A percentile compares a stretch with the other conserved stretches of the same genome.
Evolutionary conservation across 2,797 vertebrate genomes (phyloP).

Genomic region (Falco berigora): DNA sequence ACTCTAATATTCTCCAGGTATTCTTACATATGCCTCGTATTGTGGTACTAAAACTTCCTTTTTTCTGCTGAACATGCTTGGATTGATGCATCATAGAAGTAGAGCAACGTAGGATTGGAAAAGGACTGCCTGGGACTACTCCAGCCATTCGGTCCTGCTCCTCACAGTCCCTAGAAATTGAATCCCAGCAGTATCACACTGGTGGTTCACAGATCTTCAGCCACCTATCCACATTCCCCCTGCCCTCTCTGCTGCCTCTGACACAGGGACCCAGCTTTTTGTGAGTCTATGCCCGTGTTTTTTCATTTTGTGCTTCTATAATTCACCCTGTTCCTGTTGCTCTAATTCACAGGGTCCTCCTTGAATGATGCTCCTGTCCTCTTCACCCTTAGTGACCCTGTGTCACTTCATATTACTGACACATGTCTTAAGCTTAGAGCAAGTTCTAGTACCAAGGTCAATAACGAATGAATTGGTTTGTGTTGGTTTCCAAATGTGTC

Average conservation of each 20-base stretch:
- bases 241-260: not conserved
- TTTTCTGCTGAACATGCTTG: not conserved
- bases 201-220: not conserved
- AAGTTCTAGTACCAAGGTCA: not conserved
- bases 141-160: not conserved
- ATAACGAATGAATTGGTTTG: not conserved
- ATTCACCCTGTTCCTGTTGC: not conserved
- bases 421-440: not conserved
- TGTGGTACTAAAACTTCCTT: not conserved
- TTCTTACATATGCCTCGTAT: not conserved
- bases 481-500: fast-evolving
- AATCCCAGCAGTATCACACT: not conserved
- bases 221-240: not conserved
- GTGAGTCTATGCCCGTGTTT: not conserved
- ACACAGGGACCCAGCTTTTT: not conserved
- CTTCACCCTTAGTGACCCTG: not conserved
- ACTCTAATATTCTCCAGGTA: not conserved
- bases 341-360: not conserved
- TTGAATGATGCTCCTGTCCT: not conserved
- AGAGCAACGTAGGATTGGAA: not conserved
- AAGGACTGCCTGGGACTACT: not conserved
- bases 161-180: not conserved
- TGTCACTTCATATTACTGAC: not conserved
- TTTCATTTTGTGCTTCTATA: not conserved
- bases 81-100: not conserved